Evolutionary conservation across 2,797 vertebrate genomes (phyloP).

Genomic region (Cirrhinus mrigala): DNA sequence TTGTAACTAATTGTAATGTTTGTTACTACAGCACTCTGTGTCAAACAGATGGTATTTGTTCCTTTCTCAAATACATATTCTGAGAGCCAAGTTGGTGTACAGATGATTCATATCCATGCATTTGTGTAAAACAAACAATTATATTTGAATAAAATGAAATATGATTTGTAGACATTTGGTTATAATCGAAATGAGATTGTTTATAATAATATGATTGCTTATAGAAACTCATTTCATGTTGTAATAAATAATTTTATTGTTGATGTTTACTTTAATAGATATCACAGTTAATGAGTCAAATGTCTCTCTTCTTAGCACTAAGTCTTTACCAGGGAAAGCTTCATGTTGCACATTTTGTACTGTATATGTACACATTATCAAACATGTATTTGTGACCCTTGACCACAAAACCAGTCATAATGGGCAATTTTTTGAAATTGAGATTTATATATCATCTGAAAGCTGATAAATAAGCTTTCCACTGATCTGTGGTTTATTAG

Average conservation of each 20-base stretch:
- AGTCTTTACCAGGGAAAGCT: neutral
- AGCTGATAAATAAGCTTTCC: too few species aligned
- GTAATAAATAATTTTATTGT: too few species aligned
- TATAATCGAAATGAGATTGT: neutral
- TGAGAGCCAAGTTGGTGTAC: neutral
- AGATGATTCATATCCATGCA: neutral
- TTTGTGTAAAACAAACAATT: neutral
- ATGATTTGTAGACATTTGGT: neutral
- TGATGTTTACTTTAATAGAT: too few species aligned
- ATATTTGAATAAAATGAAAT: neutral
- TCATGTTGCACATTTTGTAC: neutral
- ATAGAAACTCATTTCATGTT: neutral
- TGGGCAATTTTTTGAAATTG: too few species aligned
- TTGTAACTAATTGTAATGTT: neutral
- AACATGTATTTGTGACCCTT: neutral
- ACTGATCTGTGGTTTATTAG: too few species aligned
- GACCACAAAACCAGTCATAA: too few species aligned
- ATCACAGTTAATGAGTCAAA: neutral
- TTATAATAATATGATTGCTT: neutral
- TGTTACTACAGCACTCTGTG: neutral
- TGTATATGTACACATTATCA: neutral
- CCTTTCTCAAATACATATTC: neutral
- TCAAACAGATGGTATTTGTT: neutral
- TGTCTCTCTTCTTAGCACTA: neutral
- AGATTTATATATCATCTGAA: too few species aligned